Percentiles rank a stretch among this genome's conserved stretches.
Evolutionary conservation across 2,888 invertebrate genomes (phyloP).

Genomic region (Axea sp.): DNA sequence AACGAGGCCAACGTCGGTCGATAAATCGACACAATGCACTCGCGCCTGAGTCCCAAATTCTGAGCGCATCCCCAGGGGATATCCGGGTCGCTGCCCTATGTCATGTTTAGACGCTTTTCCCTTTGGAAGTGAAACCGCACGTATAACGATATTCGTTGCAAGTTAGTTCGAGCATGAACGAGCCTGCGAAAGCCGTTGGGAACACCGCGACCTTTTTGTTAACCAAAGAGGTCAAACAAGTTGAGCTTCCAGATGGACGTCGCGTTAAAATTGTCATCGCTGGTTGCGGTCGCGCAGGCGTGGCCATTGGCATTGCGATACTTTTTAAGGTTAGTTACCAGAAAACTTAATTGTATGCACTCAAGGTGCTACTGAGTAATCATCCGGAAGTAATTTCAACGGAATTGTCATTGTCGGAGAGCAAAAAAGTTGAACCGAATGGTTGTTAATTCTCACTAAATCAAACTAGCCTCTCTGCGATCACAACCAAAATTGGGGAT

Average conservation of each 20-base stretch:
- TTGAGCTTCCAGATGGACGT: constrained; percentile 64
- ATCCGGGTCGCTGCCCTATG: constrained; percentile 47
- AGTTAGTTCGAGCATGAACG: constrained; percentile 56
- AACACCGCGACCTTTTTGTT: constrained; percentile 72
- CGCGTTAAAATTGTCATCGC: constrained; percentile 73
- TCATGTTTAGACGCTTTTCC: constrained; percentile 37
- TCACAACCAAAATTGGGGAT: too few species aligned
- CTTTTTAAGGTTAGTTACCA: constrained; percentile 71
- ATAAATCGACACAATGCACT: constrained; percentile 38
- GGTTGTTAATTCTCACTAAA: too few species aligned
- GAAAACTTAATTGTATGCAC: constrained; percentile 24
- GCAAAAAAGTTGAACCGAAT: too few species aligned
- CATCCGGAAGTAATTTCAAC: constrained; percentile 38
- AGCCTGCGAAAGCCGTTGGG: constrained; percentile 57
- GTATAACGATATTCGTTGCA: constrained; percentile 53
- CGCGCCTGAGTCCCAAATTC: constrained; percentile 34
- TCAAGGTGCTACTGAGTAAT: constrained; percentile 37
- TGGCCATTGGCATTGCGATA: constrained; percentile 71
- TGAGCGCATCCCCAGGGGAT: constrained; percentile 40
- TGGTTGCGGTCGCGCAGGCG: constrained; percentile 71
- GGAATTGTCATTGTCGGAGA: too few species aligned
- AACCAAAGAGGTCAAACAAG: constrained; percentile 68
- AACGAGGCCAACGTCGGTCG: constrained; percentile 28
- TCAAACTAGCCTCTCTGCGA: too few species aligned
- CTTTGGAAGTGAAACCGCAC: constrained; percentile 43